Conservation (phyloP, 2,888 invertebrate genomes). For the Drosophila meridiana region DNA sequence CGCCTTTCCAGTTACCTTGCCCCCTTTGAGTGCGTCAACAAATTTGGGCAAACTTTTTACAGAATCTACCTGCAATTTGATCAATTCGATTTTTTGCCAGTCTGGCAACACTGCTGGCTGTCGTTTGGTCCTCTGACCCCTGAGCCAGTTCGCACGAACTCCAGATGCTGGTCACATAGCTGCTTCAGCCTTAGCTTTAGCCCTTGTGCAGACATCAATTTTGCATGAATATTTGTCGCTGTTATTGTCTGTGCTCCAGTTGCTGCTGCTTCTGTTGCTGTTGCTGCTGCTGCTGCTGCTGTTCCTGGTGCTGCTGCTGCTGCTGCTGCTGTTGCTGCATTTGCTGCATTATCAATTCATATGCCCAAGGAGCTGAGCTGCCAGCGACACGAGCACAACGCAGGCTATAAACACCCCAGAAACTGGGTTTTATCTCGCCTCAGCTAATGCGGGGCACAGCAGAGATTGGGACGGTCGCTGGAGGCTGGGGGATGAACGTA, state of each 20-base stretch:
- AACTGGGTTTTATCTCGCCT: slow-evolving; percentile 58
- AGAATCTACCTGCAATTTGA: not conserved
- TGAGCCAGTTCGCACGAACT: not conserved
- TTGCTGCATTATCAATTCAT: slow-evolving; percentile 76
- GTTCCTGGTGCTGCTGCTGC: slow-evolving; percentile 3
- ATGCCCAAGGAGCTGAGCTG: slow-evolving; percentile 48
- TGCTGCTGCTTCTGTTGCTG: slow-evolving; percentile 3
- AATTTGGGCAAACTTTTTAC: not conserved
- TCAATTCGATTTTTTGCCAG: slow-evolving; percentile 15
- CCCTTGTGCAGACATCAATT: slow-evolving; percentile 64
- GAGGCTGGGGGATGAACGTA: not conserved
- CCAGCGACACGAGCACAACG: slow-evolving; percentile 56
- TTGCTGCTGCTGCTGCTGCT: slow-evolving; percentile 10
- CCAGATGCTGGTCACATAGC: slow-evolving; percentile 30
- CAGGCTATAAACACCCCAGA: slow-evolving; percentile 62
- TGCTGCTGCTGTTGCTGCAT: slow-evolving; percentile 55
- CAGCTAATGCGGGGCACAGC: slow-evolving; percentile 18
- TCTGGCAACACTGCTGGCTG: not conserved
- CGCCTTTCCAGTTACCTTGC: slow-evolving; percentile 11
- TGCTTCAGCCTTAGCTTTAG: slow-evolving; percentile 33
- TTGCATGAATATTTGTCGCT: slow-evolving; percentile 54
- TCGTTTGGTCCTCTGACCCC: not conserved
- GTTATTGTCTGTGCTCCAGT: slow-evolving; percentile 23
- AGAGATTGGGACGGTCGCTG: not conserved
- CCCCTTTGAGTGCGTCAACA: not conserved